These are phyloP conservation scores for Hirtodrosophila confusa DNA, from an alignment of 2,888 invertebrate genomes.

Conservation along the genomic window DNA sequence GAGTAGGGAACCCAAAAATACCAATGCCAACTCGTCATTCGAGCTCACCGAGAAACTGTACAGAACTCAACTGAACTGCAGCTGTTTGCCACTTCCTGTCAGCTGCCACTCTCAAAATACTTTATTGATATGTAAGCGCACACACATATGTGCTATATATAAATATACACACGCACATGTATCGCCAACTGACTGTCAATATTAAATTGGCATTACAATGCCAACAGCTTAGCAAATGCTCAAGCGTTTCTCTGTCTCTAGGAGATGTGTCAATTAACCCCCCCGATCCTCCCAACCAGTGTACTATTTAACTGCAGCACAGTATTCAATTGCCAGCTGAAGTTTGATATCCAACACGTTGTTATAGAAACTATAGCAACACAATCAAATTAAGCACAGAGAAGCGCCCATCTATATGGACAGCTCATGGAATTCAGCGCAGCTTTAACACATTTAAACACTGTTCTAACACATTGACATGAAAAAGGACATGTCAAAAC, in stretches of 20 bases:
- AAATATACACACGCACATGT: conserved; percentile 8
- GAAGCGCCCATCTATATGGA: background rate
- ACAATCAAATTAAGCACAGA: background rate
- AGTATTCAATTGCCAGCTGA: conserved; percentile 1
- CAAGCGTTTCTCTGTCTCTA: conserved; percentile 2
- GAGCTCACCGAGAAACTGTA: conserved; percentile 25
- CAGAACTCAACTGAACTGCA: conserved; percentile 54
- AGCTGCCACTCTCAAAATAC: conserved; percentile 39
- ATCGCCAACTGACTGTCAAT: conserved; percentile 37
- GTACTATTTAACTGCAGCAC: background rate
- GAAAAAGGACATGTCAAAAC: too few relatives aligned
- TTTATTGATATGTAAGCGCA: conserved; percentile 6
- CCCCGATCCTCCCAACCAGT: too few relatives aligned
- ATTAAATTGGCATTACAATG: conserved; percentile 54
- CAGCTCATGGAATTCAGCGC: too few relatives aligned
- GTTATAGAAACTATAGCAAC: conserved; percentile 6
- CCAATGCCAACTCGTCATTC: conserved; percentile 6
- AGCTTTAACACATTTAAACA: too few relatives aligned
- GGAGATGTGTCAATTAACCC: conserved; percentile 34
- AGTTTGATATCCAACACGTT: conserved; percentile 6
- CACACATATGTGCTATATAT: background rate
- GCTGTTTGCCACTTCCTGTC: conserved; percentile 70
- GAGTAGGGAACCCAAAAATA: conserved; percentile 2
- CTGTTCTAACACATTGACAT: too few relatives aligned
- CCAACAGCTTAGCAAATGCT: conserved; percentile 15